Conservation (phyloP, 2,113 vertebrate species). For the Bambusicola thoracicus region DNA sequence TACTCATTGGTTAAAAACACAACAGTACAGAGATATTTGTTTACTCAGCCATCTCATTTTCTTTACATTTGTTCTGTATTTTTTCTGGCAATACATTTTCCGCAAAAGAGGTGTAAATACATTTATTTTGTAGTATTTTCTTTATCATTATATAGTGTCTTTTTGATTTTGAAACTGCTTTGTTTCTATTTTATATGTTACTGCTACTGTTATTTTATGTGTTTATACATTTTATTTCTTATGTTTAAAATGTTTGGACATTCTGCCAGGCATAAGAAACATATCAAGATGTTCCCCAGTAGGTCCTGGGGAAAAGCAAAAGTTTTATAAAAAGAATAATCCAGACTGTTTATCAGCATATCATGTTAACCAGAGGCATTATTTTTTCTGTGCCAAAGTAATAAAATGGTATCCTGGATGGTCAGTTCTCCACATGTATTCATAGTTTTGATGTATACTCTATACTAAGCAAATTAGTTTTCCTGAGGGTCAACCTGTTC, state of each 20-base stretch:
- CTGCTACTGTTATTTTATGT: background rate
- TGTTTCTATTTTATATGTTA: background rate
- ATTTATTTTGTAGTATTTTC: background rate
- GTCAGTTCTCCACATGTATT: background rate
- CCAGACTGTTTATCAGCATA: background rate
- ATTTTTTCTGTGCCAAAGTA: background rate
- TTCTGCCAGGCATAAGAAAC: background rate
- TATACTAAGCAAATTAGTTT: background rate
- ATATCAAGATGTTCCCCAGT: background rate
- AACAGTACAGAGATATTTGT: background rate
- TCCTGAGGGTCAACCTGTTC: background rate
- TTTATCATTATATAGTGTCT: background rate
- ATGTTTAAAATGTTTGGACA: background rate
- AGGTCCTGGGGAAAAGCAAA: background rate
- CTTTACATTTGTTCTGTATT: background rate
- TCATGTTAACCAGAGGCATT: background rate
- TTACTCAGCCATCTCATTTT: background rate
- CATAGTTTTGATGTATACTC: background rate
- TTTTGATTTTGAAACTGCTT: background rate
- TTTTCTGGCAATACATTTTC: background rate
- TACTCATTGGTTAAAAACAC: slow-evolving; percentile 39
- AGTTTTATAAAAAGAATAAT: background rate
- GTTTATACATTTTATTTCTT: background rate
- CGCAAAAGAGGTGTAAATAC: background rate
- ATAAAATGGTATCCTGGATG: background rate